phyloP scores from a whole-genome alignment of 2,888 invertebrate genomes.

The Troglohyphantes excavatus region DNA sequence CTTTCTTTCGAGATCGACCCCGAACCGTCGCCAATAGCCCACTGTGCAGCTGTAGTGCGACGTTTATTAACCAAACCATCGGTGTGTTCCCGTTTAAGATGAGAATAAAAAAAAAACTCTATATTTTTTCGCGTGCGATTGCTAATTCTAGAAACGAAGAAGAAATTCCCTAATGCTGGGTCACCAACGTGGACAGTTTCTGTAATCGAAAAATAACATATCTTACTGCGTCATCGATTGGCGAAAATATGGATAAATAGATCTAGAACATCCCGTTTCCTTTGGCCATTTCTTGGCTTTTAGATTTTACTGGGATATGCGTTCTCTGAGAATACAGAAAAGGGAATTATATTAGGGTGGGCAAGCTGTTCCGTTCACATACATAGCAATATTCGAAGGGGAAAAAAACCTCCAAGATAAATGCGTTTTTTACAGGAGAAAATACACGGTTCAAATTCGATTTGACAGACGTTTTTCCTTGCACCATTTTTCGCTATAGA shows the following conservation, averaged over 20 bases:
- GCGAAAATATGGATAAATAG: conserved; percentile 36
- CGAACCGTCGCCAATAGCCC: no score
- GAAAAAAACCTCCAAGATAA: conserved; percentile 30
- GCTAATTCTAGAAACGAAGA: no score
- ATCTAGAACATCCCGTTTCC: conserved; percentile 15
- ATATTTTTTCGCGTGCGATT: no score
- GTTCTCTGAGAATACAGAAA: not conserved
- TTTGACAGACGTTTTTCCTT: conserved; percentile 36
- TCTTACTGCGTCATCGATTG: not conserved
- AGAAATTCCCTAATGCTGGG: no score
- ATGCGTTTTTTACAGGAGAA: conserved; percentile 13
- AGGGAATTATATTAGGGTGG: conserved; percentile 30
- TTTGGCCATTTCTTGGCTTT: conserved; percentile 34
- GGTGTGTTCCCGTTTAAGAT: no score
- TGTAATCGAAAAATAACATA: conserved; percentile 53
- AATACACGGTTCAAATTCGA: conserved; percentile 43
- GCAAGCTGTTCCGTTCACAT: conserved; percentile 20
- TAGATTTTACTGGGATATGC: conserved; percentile 22
- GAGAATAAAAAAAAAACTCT: no score
- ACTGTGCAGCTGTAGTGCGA: no score
- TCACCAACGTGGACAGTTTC: not conserved
- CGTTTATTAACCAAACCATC: no score
- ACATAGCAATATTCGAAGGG: not conserved
- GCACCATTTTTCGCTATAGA: conserved; percentile 31
- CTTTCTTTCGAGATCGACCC: no score